Evolutionary conservation across 2,113 vertebrate genomes (phyloP), one percentile per base, ranked within the genome.

Genomic region (Caloenas nicobarica): DNA sequence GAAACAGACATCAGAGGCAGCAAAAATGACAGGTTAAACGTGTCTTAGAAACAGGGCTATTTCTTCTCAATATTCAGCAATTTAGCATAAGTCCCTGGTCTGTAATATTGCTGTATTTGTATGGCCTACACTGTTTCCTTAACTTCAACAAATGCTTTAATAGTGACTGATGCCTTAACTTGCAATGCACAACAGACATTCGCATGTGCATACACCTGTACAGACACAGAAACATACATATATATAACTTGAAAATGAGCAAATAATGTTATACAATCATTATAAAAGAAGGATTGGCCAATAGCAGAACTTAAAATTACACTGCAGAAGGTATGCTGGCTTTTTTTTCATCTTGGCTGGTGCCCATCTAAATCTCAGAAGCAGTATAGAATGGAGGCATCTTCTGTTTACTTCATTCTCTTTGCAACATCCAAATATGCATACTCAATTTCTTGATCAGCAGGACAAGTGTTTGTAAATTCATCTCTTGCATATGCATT

Each of bases 391-490:
- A 60, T 3, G 8, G 72, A 53, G 68, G 78, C 40, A 74, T 83
- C 87, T 92, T 86, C 51, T 58, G 46, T 57, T 38, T 95, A 99
- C 95, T 99, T 99, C 97, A 99, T 98, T 87, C 97, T 98, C 88
- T 99, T 99, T 31, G 99, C 99, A 19, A 99, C 99, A 69, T 99
- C 98, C 87, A 99, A 60, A 69, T 99, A 99, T 0, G 99, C 99
- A 3, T 98, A 98, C 53, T 99, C 98, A 4, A 99, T 99, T 98
- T 99, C 99, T 66, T 97, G 97, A 91, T 99, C 98, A 2, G 98
- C 98, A 5, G 99, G 99, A 72, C 99, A 99, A 23, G 99, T 99
- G 95, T 98, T 99, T 96, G 97, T 99, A 97, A 99, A 99, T 96
- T 99, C 99, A 64, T 99, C 98, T 97, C 98, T 98, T 65, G 98